phyloP scores from a whole-genome alignment of 1,140 invertebrate species.

The Drosophila aff. region DNA sequence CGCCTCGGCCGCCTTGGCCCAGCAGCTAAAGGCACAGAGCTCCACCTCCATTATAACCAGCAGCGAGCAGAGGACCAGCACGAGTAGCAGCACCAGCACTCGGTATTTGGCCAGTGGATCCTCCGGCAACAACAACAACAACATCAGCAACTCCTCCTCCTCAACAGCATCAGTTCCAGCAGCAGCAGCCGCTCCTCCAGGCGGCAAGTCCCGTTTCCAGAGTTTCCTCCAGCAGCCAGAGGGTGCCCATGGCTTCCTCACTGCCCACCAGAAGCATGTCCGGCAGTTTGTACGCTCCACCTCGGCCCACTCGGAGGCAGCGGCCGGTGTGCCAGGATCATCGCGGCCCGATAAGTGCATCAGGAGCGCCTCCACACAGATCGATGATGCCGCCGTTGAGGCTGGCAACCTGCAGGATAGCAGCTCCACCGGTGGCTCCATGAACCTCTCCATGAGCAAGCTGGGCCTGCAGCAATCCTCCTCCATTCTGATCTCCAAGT shows the following conservation, averaged over 20 bases:
- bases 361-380: slow-evolving; percentile 83
- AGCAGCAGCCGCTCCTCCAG: neutral
- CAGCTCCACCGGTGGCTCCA: slow-evolving; percentile 37
- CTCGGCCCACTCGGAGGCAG: slow-evolving; percentile 82
- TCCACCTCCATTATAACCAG: slow-evolving; percentile 81
- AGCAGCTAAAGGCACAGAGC: slow-evolving; percentile 80
- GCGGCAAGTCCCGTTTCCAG: slow-evolving; percentile 76
- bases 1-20: slow-evolving; percentile 50
- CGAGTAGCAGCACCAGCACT: slow-evolving; percentile 54
- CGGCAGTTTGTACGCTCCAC: slow-evolving; percentile 84
- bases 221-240: slow-evolving; percentile 84
- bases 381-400: slow-evolving; percentile 66
- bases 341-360: slow-evolving; percentile 78
- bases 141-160: slow-evolving; percentile 11
- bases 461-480: slow-evolving; percentile 81
- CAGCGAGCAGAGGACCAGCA: slow-evolving; percentile 73
- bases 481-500: slow-evolving; percentile 84
- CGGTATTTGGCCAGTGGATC: slow-evolving; percentile 59
- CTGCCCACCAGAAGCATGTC: slow-evolving; percentile 84
- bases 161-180: neutral
- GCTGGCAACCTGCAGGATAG: slow-evolving; percentile 10
- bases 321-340: slow-evolving; percentile 50
- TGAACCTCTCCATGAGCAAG: slow-evolving; percentile 74
- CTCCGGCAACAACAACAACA: slow-evolving; percentile 43
- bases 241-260: slow-evolving; percentile 64